Percentiles rank a stretch among this genome's conserved stretches.
phyloP scores from a whole-genome alignment of 2,888 invertebrate species.

The Desoria tigrina region DNA sequence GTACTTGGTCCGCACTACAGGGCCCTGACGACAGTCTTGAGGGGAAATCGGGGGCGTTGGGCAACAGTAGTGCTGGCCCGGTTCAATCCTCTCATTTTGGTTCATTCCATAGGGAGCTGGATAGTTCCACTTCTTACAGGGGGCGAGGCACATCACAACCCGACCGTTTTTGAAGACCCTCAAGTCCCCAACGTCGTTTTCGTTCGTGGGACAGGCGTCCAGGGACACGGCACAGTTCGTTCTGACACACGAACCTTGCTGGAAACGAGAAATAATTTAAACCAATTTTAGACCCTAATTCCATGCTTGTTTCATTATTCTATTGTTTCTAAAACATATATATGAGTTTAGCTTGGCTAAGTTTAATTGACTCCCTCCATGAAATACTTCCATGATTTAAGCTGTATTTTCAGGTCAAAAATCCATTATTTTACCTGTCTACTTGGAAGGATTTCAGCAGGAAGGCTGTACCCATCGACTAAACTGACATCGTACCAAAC shows the following conservation, averaged over 20 bases:
- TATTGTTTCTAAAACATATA: too few species aligned
- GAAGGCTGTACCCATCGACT: constrained; percentile 61
- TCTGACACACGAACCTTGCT: constrained; percentile 36
- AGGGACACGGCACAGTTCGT: constrained; percentile 39
- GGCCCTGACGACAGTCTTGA: constrained; percentile 57
- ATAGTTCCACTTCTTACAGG: constrained; percentile 49
- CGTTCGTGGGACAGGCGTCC: constrained; percentile 33
- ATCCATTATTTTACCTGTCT: constrained; percentile 17
- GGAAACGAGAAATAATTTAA: not conserved
- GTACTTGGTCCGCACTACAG: constrained; percentile 57
- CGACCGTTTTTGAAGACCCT: constrained; percentile 37
- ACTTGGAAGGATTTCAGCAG: constrained; percentile 52
- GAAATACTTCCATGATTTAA: too few species aligned
- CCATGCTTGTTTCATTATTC: too few species aligned
- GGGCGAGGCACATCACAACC: constrained; percentile 41
- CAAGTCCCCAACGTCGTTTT: constrained; percentile 43
- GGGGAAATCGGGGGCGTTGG: constrained; percentile 57
- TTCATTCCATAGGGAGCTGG: constrained; percentile 43
- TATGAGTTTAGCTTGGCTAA: too few species aligned
- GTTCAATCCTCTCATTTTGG: constrained; percentile 22
- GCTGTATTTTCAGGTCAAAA: too few species aligned
- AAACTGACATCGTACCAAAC: constrained; percentile 61
- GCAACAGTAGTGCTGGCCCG: constrained; percentile 58
- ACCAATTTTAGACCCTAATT: not conserved
- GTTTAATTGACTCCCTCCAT: too few species aligned